Base-by-base conservation (phyloP, 2,888 invertebrate genomes). In the Prosapia bicincta region DNA sequence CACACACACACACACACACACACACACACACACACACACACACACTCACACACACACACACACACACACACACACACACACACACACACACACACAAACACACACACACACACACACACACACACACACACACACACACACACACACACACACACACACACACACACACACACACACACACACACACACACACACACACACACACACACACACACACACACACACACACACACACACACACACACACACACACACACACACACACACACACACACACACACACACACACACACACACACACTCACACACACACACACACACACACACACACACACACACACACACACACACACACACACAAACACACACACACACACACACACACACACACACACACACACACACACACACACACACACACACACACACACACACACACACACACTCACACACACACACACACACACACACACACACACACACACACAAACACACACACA, bases 1-100 rank as follows among this genome's bases (percentile, higher is more conserved):
- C 66, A 65, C 66, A 65, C 66, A 65, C 66, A 65, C 66, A 65
- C 66, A 65, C 66, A 65, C 66, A 65, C 66, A 65, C 66, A 65
- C 66, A 65, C 66, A 65, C 66, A 65, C 66, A 65, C 66, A 65
- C 66, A 65, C 66, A 38, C 38, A 38, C 38, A 38, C 38, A 38
- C 38, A 38, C 38, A 38, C 38, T 13, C 38, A 38, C 38, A 38
- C 38, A 38, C 38, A 38, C 38, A 38, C 38, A 38, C 38, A 38
- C 38, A 38, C 38, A 38, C 38, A 38, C 38, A 38, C 38, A 38
- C 38, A 38, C 38, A 38, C 38, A 38, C 38, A 38, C 38, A 38
- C 38, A 38, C 38, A 38, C 38, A 38, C 38, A 38, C 38, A 38
- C n/a, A n/a, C n/a, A n/a, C n/a, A n/a, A n/a, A n/a, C n/a, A n/a